Evolutionary conservation across 2,113 vertebrate genomes (phyloP).

Genomic region (Halichoerus grypus): DNA sequence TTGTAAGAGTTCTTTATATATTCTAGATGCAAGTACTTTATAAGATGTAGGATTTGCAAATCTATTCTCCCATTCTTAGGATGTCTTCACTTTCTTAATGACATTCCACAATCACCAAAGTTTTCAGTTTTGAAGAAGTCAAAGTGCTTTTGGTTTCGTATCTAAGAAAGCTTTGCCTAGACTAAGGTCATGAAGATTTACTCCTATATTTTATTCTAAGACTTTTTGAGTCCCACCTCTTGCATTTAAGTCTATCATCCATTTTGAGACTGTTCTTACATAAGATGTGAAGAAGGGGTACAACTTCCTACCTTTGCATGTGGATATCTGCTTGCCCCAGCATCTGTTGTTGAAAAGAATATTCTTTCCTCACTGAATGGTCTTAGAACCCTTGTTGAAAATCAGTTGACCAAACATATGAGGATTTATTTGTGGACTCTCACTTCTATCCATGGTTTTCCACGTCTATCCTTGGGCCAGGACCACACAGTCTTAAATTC

Average conservation of each 20-base stretch:
- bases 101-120: neutral
- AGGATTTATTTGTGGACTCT: neutral
- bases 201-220: neutral
- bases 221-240: neutral
- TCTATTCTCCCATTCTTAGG: neutral
- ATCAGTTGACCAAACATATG: neutral
- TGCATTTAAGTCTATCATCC: neutral
- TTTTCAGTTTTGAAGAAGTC: neutral
- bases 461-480: neutral
- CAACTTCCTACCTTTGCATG: neutral
- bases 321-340: neutral
- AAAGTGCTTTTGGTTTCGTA: neutral
- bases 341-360: neutral
- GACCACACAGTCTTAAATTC: too few relatives aligned
- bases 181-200: neutral
- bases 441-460: neutral
- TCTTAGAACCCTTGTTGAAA: neutral
- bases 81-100: neutral
- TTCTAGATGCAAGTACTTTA: neutral
- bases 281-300: neutral
- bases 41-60: neutral
- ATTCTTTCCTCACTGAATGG: neutral
- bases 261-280: neutral
- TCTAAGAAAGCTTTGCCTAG: neutral
- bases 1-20: neutral